phyloP scores from a whole-genome alignment of 1,140 invertebrate species.

The Wasmannia auropunctata region DNA sequence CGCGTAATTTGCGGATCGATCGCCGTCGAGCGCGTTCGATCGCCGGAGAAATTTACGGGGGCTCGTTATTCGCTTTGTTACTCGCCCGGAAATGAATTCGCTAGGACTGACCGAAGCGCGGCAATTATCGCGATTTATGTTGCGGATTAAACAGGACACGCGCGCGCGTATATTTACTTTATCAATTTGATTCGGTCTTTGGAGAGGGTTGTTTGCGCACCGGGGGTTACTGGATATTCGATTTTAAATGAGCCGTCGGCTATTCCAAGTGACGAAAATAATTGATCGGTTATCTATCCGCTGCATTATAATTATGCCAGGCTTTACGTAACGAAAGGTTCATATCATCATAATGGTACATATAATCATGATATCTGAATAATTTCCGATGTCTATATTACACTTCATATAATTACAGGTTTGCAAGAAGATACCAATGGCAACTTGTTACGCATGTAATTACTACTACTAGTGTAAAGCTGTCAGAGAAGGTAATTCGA shows the following conservation, averaged over 20 bases:
- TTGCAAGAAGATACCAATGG: slow-evolving; percentile 3
- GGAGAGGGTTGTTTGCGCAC: slow-evolving; percentile 12
- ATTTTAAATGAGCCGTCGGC: background rate
- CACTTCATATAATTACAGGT: slow-evolving; percentile 14
- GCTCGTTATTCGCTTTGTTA: background rate
- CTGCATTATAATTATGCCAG: background rate
- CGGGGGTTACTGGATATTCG: background rate
- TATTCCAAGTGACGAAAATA: background rate
- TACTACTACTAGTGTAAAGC: background rate
- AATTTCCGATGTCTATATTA: slow-evolving; percentile 4
- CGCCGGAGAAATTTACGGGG: background rate
- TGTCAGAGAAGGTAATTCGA: background rate
- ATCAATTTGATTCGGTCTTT: slow-evolving; percentile 37
- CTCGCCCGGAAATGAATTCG: background rate
- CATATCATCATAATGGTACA: background rate
- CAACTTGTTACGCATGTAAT: slow-evolving; percentile 34
- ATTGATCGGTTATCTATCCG: slow-evolving; percentile 2
- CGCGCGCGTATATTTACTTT: slow-evolving; percentile 17
- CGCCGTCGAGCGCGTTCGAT: background rate
- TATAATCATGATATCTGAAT: background rate
- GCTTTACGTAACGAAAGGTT: slow-evolving; percentile 18
- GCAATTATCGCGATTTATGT: slow-evolving; percentile 36
- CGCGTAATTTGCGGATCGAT: background rate
- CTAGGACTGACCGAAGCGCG: background rate
- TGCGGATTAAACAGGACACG: slow-evolving; percentile 19